Conservation (phyloP, 2,888 invertebrate genomes). For the Ormyrus labotus region DNA sequence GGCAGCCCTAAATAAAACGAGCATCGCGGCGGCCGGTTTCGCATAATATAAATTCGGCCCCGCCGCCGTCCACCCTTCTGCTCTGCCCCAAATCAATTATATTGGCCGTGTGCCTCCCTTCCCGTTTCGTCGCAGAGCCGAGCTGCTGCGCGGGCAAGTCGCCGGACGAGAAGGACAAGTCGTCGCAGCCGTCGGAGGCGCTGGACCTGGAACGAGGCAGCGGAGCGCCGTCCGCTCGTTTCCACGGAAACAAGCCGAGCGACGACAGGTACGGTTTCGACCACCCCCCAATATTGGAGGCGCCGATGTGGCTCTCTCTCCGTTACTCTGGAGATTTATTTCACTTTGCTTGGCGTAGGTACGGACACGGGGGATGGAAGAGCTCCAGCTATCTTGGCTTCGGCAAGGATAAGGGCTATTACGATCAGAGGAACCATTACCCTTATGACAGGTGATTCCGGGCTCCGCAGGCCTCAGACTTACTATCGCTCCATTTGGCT, state of each 20-base stretch:
- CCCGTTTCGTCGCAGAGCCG: conserved; percentile 11
- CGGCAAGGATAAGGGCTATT: conserved; percentile 53
- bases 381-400: conserved; percentile 51
- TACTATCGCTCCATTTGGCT: too few species aligned
- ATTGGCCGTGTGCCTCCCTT: too few species aligned
- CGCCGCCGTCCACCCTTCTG: too few species aligned
- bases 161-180: conserved; percentile 36
- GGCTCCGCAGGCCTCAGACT: too few species aligned
- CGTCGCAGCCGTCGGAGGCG: conserved; percentile 25
- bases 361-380: conserved; percentile 47
- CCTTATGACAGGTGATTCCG: conserved; percentile 55
- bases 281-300: not conserved
- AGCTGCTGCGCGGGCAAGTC: conserved; percentile 32
- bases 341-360: conserved; percentile 4
- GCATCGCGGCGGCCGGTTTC: too few species aligned
- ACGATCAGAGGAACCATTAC: conserved; percentile 50
- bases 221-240: conserved; percentile 40
- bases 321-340: conserved; percentile 21
- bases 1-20: too few species aligned
- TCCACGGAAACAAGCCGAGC: conserved; percentile 54
- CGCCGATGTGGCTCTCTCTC: not conserved
- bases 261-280: conserved; percentile 52
- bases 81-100: too few species aligned
- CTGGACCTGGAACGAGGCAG: conserved; percentile 22
- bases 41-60: too few species aligned